Percentiles rank a stretch among this genome's conserved stretches.
Evolutionary conservation across 2,888 invertebrate species (phyloP).

Genomic region (Lasioglossum vierecki): DNA sequence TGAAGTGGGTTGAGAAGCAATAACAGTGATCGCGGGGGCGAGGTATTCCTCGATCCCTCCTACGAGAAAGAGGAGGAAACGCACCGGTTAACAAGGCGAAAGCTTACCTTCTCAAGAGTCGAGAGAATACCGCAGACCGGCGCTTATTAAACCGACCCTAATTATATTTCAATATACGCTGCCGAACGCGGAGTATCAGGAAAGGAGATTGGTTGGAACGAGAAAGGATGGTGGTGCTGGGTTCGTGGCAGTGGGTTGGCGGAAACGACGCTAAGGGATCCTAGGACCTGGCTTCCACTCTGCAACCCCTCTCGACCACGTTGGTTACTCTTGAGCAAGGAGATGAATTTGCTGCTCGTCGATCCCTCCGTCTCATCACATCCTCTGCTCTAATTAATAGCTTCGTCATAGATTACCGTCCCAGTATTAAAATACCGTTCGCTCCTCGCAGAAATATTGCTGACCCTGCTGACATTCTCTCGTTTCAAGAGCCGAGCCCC

Average conservation of each 20-base stretch:
- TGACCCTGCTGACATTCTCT: neutral
- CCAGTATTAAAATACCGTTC: slow-evolving; percentile 65
- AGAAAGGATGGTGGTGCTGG: slow-evolving; percentile 51
- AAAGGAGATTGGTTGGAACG: slow-evolving; percentile 59
- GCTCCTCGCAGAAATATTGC: slow-evolving; percentile 14
- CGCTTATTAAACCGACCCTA: slow-evolving; percentile 79
- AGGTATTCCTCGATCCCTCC: neutral
- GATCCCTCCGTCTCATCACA: slow-evolving; percentile 57
- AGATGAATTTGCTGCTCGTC: slow-evolving; percentile 66
- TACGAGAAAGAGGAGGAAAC: slow-evolving; percentile 46
- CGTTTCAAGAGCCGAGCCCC: neutral
- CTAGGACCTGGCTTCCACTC: slow-evolving; percentile 43
- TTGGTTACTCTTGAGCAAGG: slow-evolving; percentile 58
- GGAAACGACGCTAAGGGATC: slow-evolving; percentile 62
- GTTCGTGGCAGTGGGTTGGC: slow-evolving; percentile 27
- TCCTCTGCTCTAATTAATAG: slow-evolving; percentile 68
- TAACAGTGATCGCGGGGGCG: neutral
- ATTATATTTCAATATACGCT: slow-evolving; percentile 79
- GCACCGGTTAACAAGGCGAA: slow-evolving; percentile 68
- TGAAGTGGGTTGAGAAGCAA: neutral
- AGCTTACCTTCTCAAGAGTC: slow-evolving; percentile 69
- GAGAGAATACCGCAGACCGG: slow-evolving; percentile 74
- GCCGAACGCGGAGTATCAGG: slow-evolving; percentile 55
- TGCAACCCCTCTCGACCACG: slow-evolving; percentile 61
- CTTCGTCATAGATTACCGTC: slow-evolving; percentile 63